Percentiles rank a stretch among this genome's conserved stretches.
phyloP scores from a whole-genome alignment of 2,888 invertebrate genomes.

The Meghimatium bilineatum region DNA sequence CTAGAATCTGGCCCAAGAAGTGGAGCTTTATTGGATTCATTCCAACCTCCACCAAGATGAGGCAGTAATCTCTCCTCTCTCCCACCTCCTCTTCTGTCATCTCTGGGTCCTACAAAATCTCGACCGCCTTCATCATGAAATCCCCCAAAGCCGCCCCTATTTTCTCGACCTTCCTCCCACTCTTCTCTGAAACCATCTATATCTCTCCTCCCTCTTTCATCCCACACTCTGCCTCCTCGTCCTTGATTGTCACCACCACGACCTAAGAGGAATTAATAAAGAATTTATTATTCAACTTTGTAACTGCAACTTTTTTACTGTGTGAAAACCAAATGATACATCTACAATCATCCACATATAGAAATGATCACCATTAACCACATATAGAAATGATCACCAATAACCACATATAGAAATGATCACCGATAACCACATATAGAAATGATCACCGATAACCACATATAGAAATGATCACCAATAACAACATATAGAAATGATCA shows the following conservation, averaged over 20 bases:
- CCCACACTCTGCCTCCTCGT: constrained; percentile 45
- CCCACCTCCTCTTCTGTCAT: constrained; percentile 14
- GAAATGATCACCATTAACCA: no score
- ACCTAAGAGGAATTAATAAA: background rate
- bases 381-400: no score
- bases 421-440: no score
- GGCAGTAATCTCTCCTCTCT: constrained; percentile 24
- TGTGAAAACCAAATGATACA: background rate
- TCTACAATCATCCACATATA: no score
- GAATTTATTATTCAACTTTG: background rate
- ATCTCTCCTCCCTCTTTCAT: constrained; percentile 40
- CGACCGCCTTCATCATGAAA: constrained; percentile 25
- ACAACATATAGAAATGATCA: no score
- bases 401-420: no score
- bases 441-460: no score
- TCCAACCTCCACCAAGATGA: background rate
- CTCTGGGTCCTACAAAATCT: constrained; percentile 23
- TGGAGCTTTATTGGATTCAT: constrained; percentile 5
- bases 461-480: no score
- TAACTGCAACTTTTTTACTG: background rate
- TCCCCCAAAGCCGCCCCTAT: constrained; percentile 37
- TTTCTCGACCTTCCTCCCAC: constrained; percentile 39
- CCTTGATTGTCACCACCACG: constrained; percentile 39
- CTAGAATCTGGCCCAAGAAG: constrained; percentile 15
- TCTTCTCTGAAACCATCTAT: constrained; percentile 45